Evolutionary conservation across 2,113 vertebrate genomes (phyloP).

Genomic region (Heterotilapia buettikoferi): DNA sequence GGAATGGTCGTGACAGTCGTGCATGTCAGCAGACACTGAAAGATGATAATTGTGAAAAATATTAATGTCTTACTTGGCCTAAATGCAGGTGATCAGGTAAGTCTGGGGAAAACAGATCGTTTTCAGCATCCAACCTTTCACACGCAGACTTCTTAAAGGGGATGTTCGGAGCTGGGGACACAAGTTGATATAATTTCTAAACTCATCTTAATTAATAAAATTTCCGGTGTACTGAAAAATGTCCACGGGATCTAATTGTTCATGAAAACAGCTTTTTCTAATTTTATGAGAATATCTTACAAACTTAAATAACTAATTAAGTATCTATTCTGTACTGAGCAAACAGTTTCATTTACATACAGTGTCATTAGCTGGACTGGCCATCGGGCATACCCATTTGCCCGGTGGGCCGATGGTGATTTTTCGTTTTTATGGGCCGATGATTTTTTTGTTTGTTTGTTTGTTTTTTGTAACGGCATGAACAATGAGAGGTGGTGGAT

Average conservation of each 20-base stretch:
- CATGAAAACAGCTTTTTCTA: background rate
- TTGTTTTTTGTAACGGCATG: too few relatives aligned
- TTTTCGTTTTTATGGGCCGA: too few relatives aligned
- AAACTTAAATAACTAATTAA: background rate
- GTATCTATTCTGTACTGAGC: background rate
- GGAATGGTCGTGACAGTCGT: background rate
- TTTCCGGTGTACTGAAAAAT: background rate
- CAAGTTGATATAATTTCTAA: background rate
- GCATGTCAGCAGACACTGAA: background rate
- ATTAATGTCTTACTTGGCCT: background rate
- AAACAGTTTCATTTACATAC: background rate
- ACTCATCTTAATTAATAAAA: background rate
- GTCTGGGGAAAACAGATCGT: background rate
- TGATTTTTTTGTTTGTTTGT: too few relatives aligned
- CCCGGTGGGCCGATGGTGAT: too few relatives aligned
- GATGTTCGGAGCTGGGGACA: background rate
- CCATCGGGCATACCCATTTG: too few relatives aligned
- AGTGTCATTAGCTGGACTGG: too few relatives aligned
- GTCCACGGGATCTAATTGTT: background rate
- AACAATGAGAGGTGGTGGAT: too few relatives aligned
- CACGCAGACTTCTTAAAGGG: background rate
- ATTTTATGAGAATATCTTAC: background rate
- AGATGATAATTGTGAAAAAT: background rate
- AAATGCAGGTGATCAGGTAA: background rate
- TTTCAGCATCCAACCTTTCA: background rate